Evolutionary conservation across 2,888 invertebrate genomes (phyloP), one percentile per base, ranked within the genome.

Genomic region (Limnephilus rhombicus): DNA sequence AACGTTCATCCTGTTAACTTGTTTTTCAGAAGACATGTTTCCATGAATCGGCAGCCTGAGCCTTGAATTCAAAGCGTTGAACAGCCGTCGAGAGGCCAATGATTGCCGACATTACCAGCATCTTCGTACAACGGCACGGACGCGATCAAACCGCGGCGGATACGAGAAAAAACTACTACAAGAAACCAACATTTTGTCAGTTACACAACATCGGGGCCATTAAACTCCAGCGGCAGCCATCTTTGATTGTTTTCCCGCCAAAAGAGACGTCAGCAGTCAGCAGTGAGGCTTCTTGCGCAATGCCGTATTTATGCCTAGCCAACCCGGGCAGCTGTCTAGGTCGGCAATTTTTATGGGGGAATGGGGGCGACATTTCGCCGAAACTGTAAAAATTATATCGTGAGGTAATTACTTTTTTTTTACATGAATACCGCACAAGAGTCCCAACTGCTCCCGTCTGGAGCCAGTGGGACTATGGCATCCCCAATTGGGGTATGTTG

Each of bases 201-300:
- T 89, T 80, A 89, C 37, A 89, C 34, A 68, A 89, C 80, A 29
- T 89, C 68, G 88, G 80, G 88, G 80, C n/a, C 88, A 89, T 80
- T 37, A 89, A 89, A 89, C 88, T 89, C 37, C 80, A 15, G 80
- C 34, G 87, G 87, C 88, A n/a, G 88, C 80, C 88, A 80, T 89
- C 80, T 86, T 86, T 45, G 45, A 49, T 80, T 37, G 24, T 34
- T 89, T 80, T 89, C 88, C 88, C 88, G 88, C 88, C 88, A 89
- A 89, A 89, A 89, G 80, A 37, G 18, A 45, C 49, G 86, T 86
- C 86, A 45, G n/a, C 29, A 45, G 45, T 18, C 24, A n/a, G 37
- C 24, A 85, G 11, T 68, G 68, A 24, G 68, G 68, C 68, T 24
- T 68, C 11, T 45, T 45, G 45, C 12, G 45, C 45, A 11, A 45